phyloP scores from a whole-genome alignment of 2,113 vertebrate species.

The Sphyrna mokarran region DNA sequence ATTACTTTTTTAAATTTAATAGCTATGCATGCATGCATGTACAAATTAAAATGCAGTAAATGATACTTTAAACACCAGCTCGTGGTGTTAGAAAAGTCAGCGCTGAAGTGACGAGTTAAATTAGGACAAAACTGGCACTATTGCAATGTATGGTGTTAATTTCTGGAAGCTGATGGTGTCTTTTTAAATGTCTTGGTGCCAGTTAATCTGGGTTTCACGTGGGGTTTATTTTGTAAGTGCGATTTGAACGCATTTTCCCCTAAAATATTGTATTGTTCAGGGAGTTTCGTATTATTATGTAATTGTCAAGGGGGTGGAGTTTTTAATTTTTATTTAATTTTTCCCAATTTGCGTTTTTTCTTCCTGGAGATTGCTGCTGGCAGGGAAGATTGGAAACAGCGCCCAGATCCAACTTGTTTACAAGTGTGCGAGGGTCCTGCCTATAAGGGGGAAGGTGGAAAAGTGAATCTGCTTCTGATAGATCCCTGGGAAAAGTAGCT shows the following conservation, averaged over 20 bases:
- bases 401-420: slow-evolving; percentile 19
- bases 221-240: background rate
- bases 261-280: background rate
- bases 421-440: background rate
- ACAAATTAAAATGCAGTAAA: background rate
- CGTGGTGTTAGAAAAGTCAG: background rate
- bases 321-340: background rate
- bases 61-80: background rate
- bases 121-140: background rate
- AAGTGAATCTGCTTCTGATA: background rate
- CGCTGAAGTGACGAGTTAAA: background rate
- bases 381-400: slow-evolving; percentile 2
- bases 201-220: background rate
- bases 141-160: background rate
- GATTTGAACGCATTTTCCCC: background rate
- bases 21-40: background rate
- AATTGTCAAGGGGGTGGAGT: background rate
- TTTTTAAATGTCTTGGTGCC: background rate
- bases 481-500: background rate
- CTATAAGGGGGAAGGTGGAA: background rate
- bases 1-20: background rate
- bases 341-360: background rate
- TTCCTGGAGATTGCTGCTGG: background rate
- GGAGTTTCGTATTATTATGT: background rate
- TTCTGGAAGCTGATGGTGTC: background rate